phyloP scores from a whole-genome alignment of 2,797 vertebrate genomes.

The Anniella stebbinsi region DNA sequence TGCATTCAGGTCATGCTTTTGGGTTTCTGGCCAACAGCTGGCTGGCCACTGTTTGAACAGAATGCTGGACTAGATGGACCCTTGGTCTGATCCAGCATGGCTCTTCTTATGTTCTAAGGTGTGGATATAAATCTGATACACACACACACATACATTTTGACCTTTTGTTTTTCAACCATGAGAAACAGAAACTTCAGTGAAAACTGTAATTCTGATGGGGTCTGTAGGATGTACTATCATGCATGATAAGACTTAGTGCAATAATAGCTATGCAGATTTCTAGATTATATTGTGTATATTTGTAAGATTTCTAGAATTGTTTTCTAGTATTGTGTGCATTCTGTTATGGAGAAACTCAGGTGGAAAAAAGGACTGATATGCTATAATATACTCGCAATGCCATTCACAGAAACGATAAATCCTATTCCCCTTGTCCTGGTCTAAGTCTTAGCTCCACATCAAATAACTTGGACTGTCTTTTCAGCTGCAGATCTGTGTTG shows the following conservation, averaged over 20 bases:
- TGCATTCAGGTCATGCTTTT: too few relatives aligned
- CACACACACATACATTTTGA: background rate
- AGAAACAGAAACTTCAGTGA: background rate
- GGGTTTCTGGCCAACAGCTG: too few relatives aligned
- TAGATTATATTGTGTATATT: background rate
- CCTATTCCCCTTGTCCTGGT: conserved; percentile 11
- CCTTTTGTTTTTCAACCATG: background rate
- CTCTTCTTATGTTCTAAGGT: too few relatives aligned
- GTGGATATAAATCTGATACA: too few relatives aligned
- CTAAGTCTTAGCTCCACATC: conserved; percentile 58
- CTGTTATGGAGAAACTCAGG: background rate
- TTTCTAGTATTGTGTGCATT: background rate
- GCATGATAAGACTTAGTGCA: background rate
- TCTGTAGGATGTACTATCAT: background rate
- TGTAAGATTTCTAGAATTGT: background rate
- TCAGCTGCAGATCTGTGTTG: conserved; percentile 61
- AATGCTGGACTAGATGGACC: too few relatives aligned
- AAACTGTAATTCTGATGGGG: background rate
- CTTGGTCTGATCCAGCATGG: too few relatives aligned
- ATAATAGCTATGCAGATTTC: background rate
- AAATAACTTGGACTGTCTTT: conserved; percentile 58
- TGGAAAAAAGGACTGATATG: background rate
- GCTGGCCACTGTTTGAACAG: too few relatives aligned
- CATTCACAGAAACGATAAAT: conserved; percentile 1
- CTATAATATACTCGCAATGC: background rate